Evolutionary conservation across 2,113 vertebrate genomes (phyloP).

Genomic region (Mustela lutreola): DNA sequence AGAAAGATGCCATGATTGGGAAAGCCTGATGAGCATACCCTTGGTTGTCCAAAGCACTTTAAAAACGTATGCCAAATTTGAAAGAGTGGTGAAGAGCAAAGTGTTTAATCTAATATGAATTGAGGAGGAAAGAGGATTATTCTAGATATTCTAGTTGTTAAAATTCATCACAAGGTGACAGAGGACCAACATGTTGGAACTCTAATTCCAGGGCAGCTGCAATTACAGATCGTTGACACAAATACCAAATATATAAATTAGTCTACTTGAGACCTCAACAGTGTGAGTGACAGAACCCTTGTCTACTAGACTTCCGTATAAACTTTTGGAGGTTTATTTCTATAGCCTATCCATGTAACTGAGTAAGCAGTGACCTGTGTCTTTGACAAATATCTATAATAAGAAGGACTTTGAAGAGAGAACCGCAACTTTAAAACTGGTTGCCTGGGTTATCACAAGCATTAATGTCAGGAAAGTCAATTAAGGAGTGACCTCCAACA

Average conservation of each 20-base stretch:
- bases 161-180: background rate
- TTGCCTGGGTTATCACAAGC: conserved; percentile 64
- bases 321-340: background rate
- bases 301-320: too few species aligned
- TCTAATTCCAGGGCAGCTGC: background rate
- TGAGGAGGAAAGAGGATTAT: too few species aligned
- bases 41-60: background rate
- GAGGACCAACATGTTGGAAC: background rate
- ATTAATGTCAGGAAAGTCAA: conserved; percentile 56
- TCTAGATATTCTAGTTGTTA: background rate
- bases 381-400: conserved; percentile 37
- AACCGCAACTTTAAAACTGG: conserved; percentile 29
- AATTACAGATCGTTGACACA: background rate
- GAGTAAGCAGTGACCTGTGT: background rate
- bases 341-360: background rate
- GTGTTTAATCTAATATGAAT: background rate
- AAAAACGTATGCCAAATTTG: background rate
- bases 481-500: conserved; percentile 25
- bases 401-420: background rate
- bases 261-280: background rate
- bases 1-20: background rate
- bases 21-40: background rate
- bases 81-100: background rate
- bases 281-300: background rate
- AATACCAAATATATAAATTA: background rate